These are phyloP conservation scores for Bombyx huttoni DNA, from an alignment of 2,888 invertebrate genomes.

Conservation along the genomic window DNA sequence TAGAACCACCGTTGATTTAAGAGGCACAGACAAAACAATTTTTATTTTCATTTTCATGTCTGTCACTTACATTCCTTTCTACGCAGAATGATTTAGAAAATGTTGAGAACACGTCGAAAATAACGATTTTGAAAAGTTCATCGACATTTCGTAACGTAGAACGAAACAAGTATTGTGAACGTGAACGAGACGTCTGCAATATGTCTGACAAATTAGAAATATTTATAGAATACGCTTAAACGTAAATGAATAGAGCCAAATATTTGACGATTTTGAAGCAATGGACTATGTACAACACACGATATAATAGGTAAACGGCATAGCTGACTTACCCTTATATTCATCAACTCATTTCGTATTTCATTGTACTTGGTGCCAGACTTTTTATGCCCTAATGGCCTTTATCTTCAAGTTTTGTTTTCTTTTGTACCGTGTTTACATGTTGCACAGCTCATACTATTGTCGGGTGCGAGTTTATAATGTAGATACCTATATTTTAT, in stretches of 20 bases:
- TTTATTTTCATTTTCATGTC: background rate
- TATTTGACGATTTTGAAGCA: constrained; percentile 36
- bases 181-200: constrained; percentile 68
- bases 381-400: constrained; percentile 70
- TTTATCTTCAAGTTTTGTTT: constrained; percentile 68
- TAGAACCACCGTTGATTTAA: too few relatives aligned
- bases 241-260: constrained; percentile 34
- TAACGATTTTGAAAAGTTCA: constrained; percentile 2
- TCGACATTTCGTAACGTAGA: constrained; percentile 33
- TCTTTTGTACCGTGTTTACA: constrained; percentile 63
- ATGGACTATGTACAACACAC: constrained; percentile 56
- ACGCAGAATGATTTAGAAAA: constrained; percentile 21
- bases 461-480: constrained; percentile 30
- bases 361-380: constrained; percentile 45
- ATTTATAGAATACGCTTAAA: constrained; percentile 65
- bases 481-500: constrained; percentile 30
- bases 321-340: constrained; percentile 19
- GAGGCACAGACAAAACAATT: background rate
- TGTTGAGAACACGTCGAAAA: constrained; percentile 5
- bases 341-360: constrained; percentile 31
- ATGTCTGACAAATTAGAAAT: constrained; percentile 72
- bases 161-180: constrained; percentile 42
- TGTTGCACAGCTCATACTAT: constrained; percentile 49
- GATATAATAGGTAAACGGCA: constrained; percentile 40
- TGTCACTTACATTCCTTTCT: constrained; percentile 20